Base-by-base conservation (phyloP, 2,888 invertebrate species). In the Anagyrus pseudococci region DNA sequence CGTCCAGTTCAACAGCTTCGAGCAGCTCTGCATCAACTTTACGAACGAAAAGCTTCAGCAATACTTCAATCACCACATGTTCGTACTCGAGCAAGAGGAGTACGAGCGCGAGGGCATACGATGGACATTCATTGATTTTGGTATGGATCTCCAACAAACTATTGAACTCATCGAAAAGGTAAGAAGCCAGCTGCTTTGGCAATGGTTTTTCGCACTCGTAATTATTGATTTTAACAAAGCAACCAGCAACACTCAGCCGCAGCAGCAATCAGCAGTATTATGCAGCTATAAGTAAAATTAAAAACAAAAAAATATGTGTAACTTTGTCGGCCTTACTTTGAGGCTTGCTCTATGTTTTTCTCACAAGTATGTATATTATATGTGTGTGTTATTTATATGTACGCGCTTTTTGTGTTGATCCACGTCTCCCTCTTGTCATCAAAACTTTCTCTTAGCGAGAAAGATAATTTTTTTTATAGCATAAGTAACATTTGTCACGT, bases 51-150 rank as follows among this genome's bases (percentile, higher is more conserved):
- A 93, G 83, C 87, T 96, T 75, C 95, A 96, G 84, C 96, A 96
- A 82, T 96, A 93, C 86, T 96, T 95, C 89, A 96, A 96, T 84
- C 94, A 96, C 83, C 90, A 93, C 86, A 95, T 96, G 95, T 96
- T 96, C 85, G 90, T 96, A 74, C 85, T 96, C 83, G 95, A 96
- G 85, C 95, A 96, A 86, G 95, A 96, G 82, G 94, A 96, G 81
- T 96, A 96, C 85, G 93, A 93, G 84, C 87, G 91, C 76, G 94
- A 96, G 85, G 92, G 93, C 76, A 93, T 96, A 81, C 85, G 86
- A 75, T 96, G 96, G 96, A 89, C 87, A 74, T 96, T 95, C 83
- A 95, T 96, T 83, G 95, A 96, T 87, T 96, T 96, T 83, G 95
- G 94, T 85, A 90, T 95, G 89, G 95, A 96, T 83, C 89, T 96